Conservation (phyloP, 2,888 invertebrate genomes). For the Drosophila formosana region DNA sequence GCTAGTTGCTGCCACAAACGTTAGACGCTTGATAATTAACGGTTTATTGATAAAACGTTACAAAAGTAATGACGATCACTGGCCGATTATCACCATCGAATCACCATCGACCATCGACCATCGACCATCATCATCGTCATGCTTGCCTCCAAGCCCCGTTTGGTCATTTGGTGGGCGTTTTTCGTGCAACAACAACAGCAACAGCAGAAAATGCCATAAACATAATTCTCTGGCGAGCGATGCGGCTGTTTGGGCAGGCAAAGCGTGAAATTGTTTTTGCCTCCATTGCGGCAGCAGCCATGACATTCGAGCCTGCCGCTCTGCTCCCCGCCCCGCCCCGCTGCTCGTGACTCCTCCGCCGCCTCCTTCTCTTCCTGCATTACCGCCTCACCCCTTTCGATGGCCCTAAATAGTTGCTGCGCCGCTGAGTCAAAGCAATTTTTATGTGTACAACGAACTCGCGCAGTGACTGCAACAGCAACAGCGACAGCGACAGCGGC, state of each 20-base stretch:
- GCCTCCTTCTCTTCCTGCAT: neutral
- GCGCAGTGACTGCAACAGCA: conserved; percentile 1
- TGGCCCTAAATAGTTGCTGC: conserved; percentile 57
- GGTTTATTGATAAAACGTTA: conserved; percentile 76
- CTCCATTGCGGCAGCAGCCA: conserved; percentile 37
- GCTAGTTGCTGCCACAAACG: conserved; percentile 31
- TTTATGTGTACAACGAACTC: conserved; percentile 74
- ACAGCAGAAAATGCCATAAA: conserved; percentile 60
- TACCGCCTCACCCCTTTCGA: neutral
- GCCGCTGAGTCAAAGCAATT: conserved; percentile 57
- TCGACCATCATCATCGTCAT: conserved; percentile 4
- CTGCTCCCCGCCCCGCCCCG: neutral
- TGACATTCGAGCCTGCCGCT: conserved; percentile 51
- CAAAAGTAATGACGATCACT: conserved; percentile 52
- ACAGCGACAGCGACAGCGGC: conserved; percentile 8
- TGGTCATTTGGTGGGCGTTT: conserved; percentile 39
- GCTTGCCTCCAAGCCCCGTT: conserved; percentile 7
- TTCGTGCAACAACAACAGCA: conserved; percentile 14
- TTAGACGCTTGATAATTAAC: conserved; percentile 72
- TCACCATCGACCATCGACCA: conserved; percentile 1
- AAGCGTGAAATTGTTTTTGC: conserved; percentile 75
- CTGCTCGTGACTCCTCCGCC: neutral
- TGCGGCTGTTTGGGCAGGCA: conserved; percentile 46
- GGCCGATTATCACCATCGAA: conserved; percentile 42
- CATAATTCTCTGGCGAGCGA: conserved; percentile 61